A percentile compares a stretch with the other conserved stretches of the same genome.
Conservation (phyloP, 2,797 vertebrate genomes). For the Phrynocephalus vlangalii region DNA sequence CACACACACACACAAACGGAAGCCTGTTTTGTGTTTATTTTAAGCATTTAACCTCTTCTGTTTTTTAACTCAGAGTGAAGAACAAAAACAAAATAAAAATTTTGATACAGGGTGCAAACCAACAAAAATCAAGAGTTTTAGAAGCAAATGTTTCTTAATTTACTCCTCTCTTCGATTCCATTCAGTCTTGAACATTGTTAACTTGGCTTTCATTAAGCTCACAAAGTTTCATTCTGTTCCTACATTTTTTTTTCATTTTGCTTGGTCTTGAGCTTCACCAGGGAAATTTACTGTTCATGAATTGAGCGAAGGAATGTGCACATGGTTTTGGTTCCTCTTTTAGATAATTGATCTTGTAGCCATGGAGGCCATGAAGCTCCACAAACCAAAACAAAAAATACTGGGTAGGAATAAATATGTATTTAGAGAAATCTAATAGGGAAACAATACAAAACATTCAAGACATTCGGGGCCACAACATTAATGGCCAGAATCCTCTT, state of each 20-base stretch:
- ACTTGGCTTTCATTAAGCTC: not conserved
- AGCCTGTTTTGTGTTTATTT: conserved; percentile 8
- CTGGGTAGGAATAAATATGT: not conserved
- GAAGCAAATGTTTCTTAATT: not conserved
- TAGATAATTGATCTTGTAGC: not conserved
- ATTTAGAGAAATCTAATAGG: not conserved
- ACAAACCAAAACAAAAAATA: not conserved
- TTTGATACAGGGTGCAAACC: not conserved
- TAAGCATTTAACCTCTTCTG: conserved; percentile 32
- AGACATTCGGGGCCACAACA: conserved; percentile 34
- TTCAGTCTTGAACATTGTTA: not conserved
- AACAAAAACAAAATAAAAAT: conserved; percentile 36
- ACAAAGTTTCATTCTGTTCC: conserved; percentile 54
- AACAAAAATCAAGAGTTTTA: not conserved
- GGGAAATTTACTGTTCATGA: not conserved
- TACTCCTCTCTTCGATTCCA: not conserved
- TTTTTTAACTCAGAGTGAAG: conserved; percentile 56
- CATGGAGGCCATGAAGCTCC: not conserved
- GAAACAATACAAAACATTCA: conserved; percentile 6
- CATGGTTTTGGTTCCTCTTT: not conserved
- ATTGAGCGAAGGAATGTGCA: not conserved
- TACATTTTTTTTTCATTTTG: conserved; percentile 60
- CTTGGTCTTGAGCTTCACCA: not conserved
- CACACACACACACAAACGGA: not conserved
- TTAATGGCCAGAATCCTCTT: conserved; percentile 2